Evolutionary conservation across 2,888 invertebrate genomes (phyloP).

Genomic region (Malthinus seriepunctatus): DNA sequence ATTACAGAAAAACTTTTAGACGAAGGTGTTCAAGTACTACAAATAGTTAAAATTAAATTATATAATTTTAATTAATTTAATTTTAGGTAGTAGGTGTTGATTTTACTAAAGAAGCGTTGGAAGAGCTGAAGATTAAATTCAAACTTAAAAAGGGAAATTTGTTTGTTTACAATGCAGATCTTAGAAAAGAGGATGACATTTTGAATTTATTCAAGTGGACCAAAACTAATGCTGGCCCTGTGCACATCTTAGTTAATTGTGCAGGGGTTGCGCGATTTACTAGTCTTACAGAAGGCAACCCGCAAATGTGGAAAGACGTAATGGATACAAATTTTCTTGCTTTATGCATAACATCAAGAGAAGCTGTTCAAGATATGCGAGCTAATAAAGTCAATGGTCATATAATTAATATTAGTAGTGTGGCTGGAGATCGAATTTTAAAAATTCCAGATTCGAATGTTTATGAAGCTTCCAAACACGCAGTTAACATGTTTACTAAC

Average conservation of each 20-base stretch:
- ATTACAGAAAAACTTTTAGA: no score
- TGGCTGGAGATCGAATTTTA: constrained; percentile 43
- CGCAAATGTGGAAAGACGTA: not conserved
- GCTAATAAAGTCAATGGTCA: not conserved
- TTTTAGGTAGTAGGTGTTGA: not conserved
- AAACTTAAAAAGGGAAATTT: constrained; percentile 2
- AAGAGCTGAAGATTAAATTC: constrained; percentile 2
- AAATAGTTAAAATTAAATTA: no score
- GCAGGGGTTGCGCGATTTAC: not conserved
- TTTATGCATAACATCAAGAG: constrained; percentile 15
- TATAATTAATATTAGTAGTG: not conserved
- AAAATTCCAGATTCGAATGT: constrained; percentile 40
- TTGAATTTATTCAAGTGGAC: constrained; percentile 12
- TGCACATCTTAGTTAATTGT: constrained; percentile 1
- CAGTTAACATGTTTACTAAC: constrained; percentile 54
- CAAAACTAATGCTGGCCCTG: constrained; percentile 1
- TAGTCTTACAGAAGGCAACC: not conserved
- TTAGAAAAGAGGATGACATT: constrained; percentile 3
- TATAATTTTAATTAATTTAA: not conserved
- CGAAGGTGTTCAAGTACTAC: no score
- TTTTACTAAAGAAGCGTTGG: constrained; percentile 2
- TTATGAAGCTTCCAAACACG: constrained; percentile 56
- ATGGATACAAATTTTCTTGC: constrained; percentile 17
- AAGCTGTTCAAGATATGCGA: constrained; percentile 8
- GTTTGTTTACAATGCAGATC: constrained; percentile 8